Percentiles rank a stretch among this genome's conserved stretches.
Evolutionary conservation across 2,113 vertebrate genomes (phyloP).

Genomic region (Orientallactaga bullata): DNA sequence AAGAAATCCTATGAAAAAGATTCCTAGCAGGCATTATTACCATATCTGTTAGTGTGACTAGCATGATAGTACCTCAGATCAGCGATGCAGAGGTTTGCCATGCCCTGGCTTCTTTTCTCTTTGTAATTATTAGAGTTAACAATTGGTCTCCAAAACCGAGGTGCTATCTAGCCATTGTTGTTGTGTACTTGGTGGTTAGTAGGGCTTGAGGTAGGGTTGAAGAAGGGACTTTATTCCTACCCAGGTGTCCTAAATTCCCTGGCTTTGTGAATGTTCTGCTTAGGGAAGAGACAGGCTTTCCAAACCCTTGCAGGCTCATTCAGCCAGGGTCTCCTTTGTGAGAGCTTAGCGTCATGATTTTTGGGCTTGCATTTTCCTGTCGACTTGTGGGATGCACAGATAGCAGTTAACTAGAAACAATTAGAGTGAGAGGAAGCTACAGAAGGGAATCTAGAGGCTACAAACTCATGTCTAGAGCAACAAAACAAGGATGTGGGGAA

Average conservation of each 20-base stretch:
- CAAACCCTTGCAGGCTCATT: not conserved
- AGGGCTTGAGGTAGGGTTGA: not conserved
- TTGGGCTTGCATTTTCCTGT: not conserved
- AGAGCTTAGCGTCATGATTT: rapidly evolving
- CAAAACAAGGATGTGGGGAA: not conserved
- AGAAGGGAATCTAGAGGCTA: not conserved
- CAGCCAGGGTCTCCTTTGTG: rapidly evolving
- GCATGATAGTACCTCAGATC: conserved; percentile 41
- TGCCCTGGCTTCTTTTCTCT: not conserved
- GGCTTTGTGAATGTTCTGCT: not conserved
- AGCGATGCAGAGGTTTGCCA: not conserved
- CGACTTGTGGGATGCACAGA: not conserved
- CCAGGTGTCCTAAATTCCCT: not conserved
- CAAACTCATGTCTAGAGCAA: not conserved
- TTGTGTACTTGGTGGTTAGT: not conserved
- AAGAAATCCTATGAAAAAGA: conserved; percentile 53
- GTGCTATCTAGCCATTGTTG: conserved; percentile 55
- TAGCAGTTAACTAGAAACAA: not conserved
- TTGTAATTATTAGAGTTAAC: rapidly evolving
- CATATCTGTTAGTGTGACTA: not conserved
- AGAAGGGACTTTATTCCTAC: not conserved
- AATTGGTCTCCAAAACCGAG: conserved; percentile 48
- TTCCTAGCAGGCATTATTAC: not conserved
- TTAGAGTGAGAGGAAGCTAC: not conserved
- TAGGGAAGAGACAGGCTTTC: not conserved